Percentiles rank a stretch among this genome's conserved stretches.
These are phyloP conservation scores for Caenorhabditis parvicauda DNA, from an alignment of 2,888 invertebrate species.

Conservation along the genomic window DNA sequence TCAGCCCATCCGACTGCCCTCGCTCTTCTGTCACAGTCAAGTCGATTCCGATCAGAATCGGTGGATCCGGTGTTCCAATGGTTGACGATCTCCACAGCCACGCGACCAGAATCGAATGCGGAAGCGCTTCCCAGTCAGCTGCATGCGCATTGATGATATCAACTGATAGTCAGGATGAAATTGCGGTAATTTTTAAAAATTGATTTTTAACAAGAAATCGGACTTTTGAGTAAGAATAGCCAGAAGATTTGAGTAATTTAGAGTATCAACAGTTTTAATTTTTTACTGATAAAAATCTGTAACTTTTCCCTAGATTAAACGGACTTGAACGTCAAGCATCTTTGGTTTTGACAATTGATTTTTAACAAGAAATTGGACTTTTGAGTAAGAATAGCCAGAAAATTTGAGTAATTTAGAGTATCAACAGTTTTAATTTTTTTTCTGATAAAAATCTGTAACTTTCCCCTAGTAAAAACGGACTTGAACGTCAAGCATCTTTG, in stretches of 20 bases:
- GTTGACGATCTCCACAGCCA: constrained; percentile 26
- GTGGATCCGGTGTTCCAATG: constrained; percentile 20
- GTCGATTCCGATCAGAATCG: constrained; percentile 33
- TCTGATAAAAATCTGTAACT: too few relatives aligned
- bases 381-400: background rate
- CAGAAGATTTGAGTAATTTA: background rate
- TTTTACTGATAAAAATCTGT: too few relatives aligned
- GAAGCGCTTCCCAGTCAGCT: constrained; percentile 22
- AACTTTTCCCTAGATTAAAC: too few relatives aligned
- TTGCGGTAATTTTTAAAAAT: background rate
- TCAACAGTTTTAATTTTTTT: too few relatives aligned
- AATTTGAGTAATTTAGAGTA: constrained; percentile 2
- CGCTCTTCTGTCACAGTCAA: constrained; percentile 11
- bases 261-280: too few relatives aligned
- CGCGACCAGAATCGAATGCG: constrained; percentile 36
- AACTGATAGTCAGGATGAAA: background rate
- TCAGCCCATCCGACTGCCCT: constrained; percentile 10
- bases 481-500: too few relatives aligned
- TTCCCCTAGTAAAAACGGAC: too few relatives aligned
- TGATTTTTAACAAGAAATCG: too few relatives aligned
- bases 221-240: too few relatives aligned
- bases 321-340: too few relatives aligned
- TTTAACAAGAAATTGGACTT: constrained; percentile 31
- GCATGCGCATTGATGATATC: constrained; percentile 6
- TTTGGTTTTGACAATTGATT: too few relatives aligned